A percentile compares a stretch with the other conserved stretches of the same genome.
phyloP scores from a whole-genome alignment of 2,888 invertebrate genomes.

The Acrobasis repandana region DNA sequence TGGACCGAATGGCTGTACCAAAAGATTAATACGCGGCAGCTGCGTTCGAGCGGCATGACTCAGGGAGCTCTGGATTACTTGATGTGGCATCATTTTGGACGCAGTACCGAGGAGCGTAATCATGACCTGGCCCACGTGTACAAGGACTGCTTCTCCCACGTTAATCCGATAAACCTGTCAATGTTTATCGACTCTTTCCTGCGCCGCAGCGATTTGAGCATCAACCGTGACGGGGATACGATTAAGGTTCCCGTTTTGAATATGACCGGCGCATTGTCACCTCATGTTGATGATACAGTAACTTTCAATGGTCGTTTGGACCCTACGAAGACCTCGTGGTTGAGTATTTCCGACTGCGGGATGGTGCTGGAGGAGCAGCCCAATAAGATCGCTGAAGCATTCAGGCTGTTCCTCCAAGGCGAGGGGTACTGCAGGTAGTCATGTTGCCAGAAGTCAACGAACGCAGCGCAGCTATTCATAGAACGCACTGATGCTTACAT shows the following conservation, averaged over 20 bases:
- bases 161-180: conserved; percentile 97
- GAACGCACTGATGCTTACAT: conserved; percentile 78
- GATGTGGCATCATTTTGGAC: conserved; percentile 99
- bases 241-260: conserved; percentile 95
- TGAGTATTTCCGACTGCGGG: conserved; percentile 99
- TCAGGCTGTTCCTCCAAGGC: conserved; percentile 98
- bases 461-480: conserved; percentile 64
- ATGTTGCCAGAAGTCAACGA: conserved; percentile 40
- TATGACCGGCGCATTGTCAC: conserved; percentile 96
- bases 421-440: conserved; percentile 95
- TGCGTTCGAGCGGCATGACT: conserved; percentile 95
- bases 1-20: conserved; percentile 99
- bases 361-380: conserved; percentile 99
- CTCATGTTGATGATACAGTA: conserved; percentile 98
- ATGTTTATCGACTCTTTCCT: conserved; percentile 97
- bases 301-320: conserved; percentile 97
- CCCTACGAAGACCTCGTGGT: conserved; percentile 98
- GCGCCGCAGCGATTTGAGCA: conserved; percentile 94
- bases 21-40: conserved; percentile 95
- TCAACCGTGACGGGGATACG: conserved; percentile 85
- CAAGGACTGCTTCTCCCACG: conserved; percentile 95
- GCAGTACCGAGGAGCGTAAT: conserved; percentile 93
- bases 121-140: conserved; percentile 97
- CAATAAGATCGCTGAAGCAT: conserved; percentile 97
- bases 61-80: conserved; percentile 97